These are phyloP conservation scores for Arge pagana DNA, from an alignment of 2,888 invertebrate genomes.

Conservation along the genomic window DNA sequence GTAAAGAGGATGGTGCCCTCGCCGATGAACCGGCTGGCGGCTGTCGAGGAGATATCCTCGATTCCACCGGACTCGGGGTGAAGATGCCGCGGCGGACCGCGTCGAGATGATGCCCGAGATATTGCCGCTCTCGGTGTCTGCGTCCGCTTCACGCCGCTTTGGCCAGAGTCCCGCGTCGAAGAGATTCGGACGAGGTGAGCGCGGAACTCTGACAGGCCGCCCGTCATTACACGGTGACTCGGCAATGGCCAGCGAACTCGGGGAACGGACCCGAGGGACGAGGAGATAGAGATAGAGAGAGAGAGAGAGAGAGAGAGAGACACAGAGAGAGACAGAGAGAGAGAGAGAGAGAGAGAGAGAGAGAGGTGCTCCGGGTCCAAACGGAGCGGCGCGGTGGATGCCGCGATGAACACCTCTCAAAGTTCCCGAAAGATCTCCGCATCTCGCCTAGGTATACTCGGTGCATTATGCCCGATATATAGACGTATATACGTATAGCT, in stretches of 20 bases:
- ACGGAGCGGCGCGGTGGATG: slow-evolving; percentile 1
- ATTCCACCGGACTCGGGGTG: not conserved
- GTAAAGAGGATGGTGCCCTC: too few relatives aligned
- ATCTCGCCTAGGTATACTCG: too few relatives aligned
- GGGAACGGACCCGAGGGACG: too few relatives aligned
- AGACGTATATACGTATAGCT: slow-evolving; percentile 3
- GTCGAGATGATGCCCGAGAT: slow-evolving; percentile 22
- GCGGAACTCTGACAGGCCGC: slow-evolving; percentile 48
- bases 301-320: too few relatives aligned
- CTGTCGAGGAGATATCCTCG: slow-evolving; percentile 17
- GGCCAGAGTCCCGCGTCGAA: slow-evolving; percentile 39
- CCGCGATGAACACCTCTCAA: slow-evolving; percentile 16
- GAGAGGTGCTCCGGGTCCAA: slow-evolving; percentile 12
- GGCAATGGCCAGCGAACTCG: slow-evolving; percentile 11
- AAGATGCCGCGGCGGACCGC: slow-evolving; percentile 24
- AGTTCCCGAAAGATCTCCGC: not conserved
- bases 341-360: too few relatives aligned
- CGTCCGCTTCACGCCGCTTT: slow-evolving; percentile 28
- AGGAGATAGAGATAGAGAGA: too few relatives aligned
- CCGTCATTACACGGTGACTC: slow-evolving; percentile 58
- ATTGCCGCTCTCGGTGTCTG: slow-evolving; percentile 35
- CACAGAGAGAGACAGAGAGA: too few relatives aligned
- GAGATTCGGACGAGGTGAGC: slow-evolving; percentile 37
- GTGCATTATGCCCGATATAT: too few relatives aligned
- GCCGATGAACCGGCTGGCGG: slow-evolving; percentile 12